phyloP scores from a whole-genome alignment of 2,113 vertebrate species.

The Manacus vitellinus region DNA sequence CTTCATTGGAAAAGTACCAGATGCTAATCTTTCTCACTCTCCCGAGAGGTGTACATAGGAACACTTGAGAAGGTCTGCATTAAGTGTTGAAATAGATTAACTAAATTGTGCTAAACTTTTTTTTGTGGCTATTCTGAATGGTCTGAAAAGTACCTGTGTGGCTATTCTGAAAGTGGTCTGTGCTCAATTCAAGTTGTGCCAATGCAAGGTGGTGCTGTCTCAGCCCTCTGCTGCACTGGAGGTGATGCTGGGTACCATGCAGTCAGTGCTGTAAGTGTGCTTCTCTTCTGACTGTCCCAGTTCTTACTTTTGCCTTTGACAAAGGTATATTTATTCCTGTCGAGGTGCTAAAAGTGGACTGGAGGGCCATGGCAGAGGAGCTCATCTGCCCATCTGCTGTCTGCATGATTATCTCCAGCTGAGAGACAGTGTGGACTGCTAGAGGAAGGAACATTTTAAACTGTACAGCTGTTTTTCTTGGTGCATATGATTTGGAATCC shows the following conservation, averaged over 20 bases:
- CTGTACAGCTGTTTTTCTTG: neutral
- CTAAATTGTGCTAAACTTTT: neutral
- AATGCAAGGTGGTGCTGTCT: accelerated
- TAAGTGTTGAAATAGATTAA: neutral
- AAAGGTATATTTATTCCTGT: neutral
- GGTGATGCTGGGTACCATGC: accelerated
- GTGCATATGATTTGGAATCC: neutral
- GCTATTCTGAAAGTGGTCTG: neutral
- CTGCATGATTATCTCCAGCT: neutral
- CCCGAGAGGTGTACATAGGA: accelerated
- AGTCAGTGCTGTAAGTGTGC: accelerated
- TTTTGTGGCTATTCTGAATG: neutral
- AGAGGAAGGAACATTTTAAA: neutral
- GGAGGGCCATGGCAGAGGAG: neutral
- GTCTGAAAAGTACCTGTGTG: neutral
- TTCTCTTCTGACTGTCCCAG: neutral
- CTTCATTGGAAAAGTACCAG: neutral
- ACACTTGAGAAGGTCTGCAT: neutral
- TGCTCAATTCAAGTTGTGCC: neutral
- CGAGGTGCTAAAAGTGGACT: neutral
- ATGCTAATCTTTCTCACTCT: neutral
- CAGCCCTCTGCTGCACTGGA: accelerated
- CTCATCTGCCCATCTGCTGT: neutral
- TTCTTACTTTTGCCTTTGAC: neutral
- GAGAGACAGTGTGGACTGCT: neutral